Percentiles rank a stretch among this genome's conserved stretches.
Evolutionary conservation across 2,113 vertebrate genomes (phyloP).

Genomic region (Phaethornis superciliosus): DNA sequence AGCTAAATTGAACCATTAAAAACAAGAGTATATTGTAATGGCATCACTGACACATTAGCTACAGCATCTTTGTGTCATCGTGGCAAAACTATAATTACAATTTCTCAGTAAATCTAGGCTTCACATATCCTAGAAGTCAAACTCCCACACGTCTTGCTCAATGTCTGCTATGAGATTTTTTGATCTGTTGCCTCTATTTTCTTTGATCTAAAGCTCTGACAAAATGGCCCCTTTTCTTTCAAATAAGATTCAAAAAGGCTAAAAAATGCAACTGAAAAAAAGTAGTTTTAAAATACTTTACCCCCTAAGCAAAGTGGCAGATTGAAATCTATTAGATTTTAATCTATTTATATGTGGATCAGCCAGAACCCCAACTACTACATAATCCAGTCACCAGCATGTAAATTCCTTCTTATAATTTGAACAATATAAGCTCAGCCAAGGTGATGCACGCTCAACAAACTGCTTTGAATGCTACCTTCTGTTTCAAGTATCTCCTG

Average conservation of each 20-base stretch:
- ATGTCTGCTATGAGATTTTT: constrained; percentile 32
- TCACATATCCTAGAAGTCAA: constrained; percentile 47
- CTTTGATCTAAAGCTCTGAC: constrained; percentile 58
- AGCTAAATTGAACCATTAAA: constrained; percentile 33
- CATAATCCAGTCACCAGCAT: neutral
- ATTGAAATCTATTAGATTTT: neutral
- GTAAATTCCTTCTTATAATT: neutral
- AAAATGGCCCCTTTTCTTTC: constrained; percentile 31
- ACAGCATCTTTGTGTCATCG: constrained; percentile 6
- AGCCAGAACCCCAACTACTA: neutral
- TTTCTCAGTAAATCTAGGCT: constrained; percentile 38
- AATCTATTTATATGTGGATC: neutral
- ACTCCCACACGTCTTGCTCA: constrained; percentile 53
- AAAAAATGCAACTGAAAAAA: constrained; percentile 15
- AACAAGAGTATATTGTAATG: constrained; percentile 31
- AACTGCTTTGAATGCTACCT: neutral
- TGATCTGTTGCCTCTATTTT: constrained; percentile 46
- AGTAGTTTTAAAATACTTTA: constrained; percentile 31
- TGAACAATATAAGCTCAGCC: neutral
- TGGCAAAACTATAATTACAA: constrained; percentile 67
- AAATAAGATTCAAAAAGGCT: constrained; percentile 9
- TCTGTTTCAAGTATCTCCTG: neutral
- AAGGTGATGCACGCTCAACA: neutral
- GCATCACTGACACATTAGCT: constrained; percentile 56
- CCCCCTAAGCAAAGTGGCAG: neutral